Evolutionary conservation across 2,113 vertebrate species (phyloP).

Genomic region (Bufo bufo): DNA sequence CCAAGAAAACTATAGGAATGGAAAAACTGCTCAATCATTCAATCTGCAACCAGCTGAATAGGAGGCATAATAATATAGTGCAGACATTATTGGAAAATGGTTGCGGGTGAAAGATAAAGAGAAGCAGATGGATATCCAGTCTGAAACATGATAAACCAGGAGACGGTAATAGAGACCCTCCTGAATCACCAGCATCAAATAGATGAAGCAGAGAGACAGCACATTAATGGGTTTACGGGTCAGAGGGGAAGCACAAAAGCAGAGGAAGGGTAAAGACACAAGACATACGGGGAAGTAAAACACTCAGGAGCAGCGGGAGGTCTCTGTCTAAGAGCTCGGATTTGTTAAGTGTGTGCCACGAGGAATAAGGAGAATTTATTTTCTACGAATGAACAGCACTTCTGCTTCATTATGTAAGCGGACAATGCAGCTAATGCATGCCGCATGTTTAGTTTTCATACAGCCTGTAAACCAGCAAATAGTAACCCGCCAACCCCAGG

Average conservation of each 20-base stretch:
- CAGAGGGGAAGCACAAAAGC: slow-evolving; percentile 17
- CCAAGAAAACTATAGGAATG: background rate
- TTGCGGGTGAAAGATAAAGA: background rate
- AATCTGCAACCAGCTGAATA: background rate
- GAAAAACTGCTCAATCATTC: background rate
- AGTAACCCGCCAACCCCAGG: no score
- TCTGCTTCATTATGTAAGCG: no score
- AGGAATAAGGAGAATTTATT: no score
- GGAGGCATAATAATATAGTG: background rate
- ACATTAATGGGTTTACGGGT: slow-evolving; percentile 32
- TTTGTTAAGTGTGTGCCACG: no score
- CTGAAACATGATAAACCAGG: background rate
- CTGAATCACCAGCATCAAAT: slow-evolving; percentile 5
- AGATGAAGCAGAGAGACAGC: background rate
- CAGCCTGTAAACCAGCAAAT: no score
- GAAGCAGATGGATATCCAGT: slow-evolving; percentile 3
- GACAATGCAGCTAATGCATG: no score
- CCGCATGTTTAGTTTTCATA: no score
- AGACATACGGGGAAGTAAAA: background rate
- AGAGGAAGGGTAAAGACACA: background rate
- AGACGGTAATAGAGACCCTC: background rate
- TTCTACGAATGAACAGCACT: no score
- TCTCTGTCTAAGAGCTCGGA: background rate
- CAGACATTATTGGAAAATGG: slow-evolving; percentile 11
- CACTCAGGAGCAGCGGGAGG: background rate